Conservation (phyloP, 2,797 vertebrate species). For the Apogon talboti region DNA sequence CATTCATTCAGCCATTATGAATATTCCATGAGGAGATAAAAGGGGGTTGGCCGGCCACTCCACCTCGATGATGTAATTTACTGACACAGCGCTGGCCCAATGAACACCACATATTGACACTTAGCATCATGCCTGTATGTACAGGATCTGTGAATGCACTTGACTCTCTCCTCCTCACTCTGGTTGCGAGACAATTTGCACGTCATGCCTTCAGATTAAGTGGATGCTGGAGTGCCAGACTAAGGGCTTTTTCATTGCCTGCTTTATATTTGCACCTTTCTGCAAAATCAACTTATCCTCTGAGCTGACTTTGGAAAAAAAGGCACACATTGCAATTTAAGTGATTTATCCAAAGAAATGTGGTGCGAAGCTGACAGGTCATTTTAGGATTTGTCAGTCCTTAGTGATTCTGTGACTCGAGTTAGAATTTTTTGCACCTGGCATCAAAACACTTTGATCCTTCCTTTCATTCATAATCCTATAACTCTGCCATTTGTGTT, state of each 20-base stretch:
- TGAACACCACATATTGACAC: constrained; percentile 25
- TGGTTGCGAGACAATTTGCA: constrained; percentile 17
- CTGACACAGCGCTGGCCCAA: constrained; percentile 22
- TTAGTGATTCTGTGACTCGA: constrained; percentile 48
- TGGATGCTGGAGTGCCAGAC: constrained; percentile 18
- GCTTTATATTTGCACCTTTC: constrained; percentile 29
- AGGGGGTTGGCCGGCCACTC: constrained; percentile 18
- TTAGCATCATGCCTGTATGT: neutral
- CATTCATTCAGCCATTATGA: constrained; percentile 45
- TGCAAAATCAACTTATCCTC: constrained; percentile 43
- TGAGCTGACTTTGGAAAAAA: constrained; percentile 42
- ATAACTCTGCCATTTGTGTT: constrained; percentile 49
- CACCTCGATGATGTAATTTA: constrained; percentile 54
- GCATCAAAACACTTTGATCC: constrained; percentile 54
- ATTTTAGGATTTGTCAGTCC: constrained; percentile 52
- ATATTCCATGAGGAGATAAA: constrained; percentile 59
- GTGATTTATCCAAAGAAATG: constrained; percentile 50
- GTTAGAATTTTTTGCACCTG: constrained; percentile 43
- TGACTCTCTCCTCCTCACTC: constrained; percentile 3
- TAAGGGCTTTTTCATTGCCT: constrained; percentile 33
- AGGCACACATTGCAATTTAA: constrained; percentile 40
- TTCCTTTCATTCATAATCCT: constrained; percentile 56
- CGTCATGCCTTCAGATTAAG: constrained; percentile 28
- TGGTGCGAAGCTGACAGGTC: constrained; percentile 46
- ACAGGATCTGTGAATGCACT: constrained; percentile 2